Conservation (phyloP, 2,888 invertebrate species). For the Thysanoteuthis rhombus region DNA sequence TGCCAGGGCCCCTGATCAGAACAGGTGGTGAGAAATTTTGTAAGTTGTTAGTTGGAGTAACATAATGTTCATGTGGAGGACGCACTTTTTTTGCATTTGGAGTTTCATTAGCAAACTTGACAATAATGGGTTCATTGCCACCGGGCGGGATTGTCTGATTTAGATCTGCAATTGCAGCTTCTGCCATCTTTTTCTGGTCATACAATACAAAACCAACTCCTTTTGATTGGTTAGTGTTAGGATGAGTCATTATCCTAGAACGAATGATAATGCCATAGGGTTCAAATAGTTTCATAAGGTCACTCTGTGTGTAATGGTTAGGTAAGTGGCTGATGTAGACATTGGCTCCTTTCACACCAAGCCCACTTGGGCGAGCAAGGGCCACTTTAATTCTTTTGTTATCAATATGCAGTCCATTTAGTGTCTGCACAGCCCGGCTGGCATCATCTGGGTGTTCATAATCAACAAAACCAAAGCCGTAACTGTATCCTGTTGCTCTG, state of each 20-base stretch:
- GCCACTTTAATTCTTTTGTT: conserved; percentile 94
- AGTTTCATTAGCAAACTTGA: conserved; percentile 83
- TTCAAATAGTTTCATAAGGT: conserved; percentile 85
- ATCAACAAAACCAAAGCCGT: conserved; percentile 95
- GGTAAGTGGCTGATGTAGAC: conserved; percentile 93
- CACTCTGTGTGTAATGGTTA: conserved; percentile 73
- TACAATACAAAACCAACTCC: conserved; percentile 89
- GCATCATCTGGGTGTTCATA: conserved; percentile 88
- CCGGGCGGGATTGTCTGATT: conserved; percentile 85
- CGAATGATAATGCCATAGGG: conserved; percentile 91
- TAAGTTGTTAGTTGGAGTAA: neutral
- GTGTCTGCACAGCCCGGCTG: conserved; percentile 82
- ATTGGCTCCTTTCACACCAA: conserved; percentile 92
- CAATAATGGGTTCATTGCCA: conserved; percentile 83
- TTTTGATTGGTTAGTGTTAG: conserved; percentile 85
- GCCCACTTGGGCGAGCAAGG: conserved; percentile 89
- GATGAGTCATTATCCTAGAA: conserved; percentile 88
- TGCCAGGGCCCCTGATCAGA: conserved; percentile 46
- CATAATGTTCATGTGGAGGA: conserved; percentile 38
- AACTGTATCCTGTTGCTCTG: conserved; percentile 86
- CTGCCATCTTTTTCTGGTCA: conserved; percentile 88
- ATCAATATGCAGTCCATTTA: conserved; percentile 88
- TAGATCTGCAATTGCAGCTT: conserved; percentile 85
- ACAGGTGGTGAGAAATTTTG: conserved; percentile 24
- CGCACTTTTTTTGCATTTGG: conserved; percentile 70